Evolutionary conservation across 2,888 invertebrate species (phyloP), one percentile per base, ranked within the genome.

Genomic region (Machimus atricapillus): DNA sequence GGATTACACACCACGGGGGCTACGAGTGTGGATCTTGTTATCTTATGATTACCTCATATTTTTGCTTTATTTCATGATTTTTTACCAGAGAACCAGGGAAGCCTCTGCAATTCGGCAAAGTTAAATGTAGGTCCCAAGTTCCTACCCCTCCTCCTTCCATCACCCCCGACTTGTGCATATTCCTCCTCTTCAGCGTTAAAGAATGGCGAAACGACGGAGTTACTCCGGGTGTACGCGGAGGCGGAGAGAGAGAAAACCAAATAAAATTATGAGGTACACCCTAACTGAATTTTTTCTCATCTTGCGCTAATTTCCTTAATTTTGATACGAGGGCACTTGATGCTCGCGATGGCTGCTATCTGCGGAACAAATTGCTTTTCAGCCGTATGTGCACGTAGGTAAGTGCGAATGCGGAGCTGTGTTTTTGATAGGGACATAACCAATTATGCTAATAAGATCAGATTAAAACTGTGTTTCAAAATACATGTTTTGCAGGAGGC

Each of bases 41-140:
- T 85, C 85, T 85, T 85, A 40, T 85, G 85, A 85, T 85, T 85
- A 85, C 85, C 85, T 85, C 85, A 85, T 85, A 85, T 85, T 85
- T 85, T 74, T 74, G 74, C 66, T 74, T 85, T 74, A 85, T 74
- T 74, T 85, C 74, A 85, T 74, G 85, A 85, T 85, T 85, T 85
- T 85, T 85, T 85, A 85, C 46, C 74, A 82, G 66, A 23, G 27
- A 23, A 66, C 9, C 79, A 14, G 79, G n/a, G 76, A 52, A 46
- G 46, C 6, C 37, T 58, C 66, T 66, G 37, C 66, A 83, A 83
- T 83, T 83, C 31, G 16, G 5, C 9, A 27, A 79, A 79, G 52
- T 31, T 46, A 79, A 79, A 79, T 34, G 31, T n/a, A 43, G 8
- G n/a, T 66, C 27, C 4, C 43, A 16, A 16, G 0, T 12, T n/a